Conservation (phyloP, 2,888 invertebrate genomes). For the Calliphora vomitoria region DNA sequence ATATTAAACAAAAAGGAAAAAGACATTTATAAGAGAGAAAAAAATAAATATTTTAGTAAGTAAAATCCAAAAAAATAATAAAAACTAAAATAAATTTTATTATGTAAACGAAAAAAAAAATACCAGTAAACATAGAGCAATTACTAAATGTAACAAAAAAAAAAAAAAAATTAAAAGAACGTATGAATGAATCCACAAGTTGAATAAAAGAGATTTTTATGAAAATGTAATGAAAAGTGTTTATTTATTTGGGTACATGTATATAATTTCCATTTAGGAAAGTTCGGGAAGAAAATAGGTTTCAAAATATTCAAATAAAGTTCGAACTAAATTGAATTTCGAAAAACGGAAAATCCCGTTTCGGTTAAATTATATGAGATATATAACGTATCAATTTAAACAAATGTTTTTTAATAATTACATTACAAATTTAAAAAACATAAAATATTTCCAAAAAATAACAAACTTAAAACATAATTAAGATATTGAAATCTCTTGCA, state of each 20-base stretch:
- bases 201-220: conserved; percentile 70
- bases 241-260: neutral
- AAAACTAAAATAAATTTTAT: conserved; percentile 33
- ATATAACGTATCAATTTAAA: too few species aligned
- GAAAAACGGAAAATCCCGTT: too few species aligned
- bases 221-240: conserved; percentile 8
- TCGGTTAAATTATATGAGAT: too few species aligned
- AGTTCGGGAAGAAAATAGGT: too few species aligned
- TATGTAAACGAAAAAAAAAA: conserved; percentile 57
- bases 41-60: conserved; percentile 52
- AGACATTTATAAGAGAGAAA: conserved; percentile 63
- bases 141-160: conserved; percentile 72
- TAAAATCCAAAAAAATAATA: conserved; percentile 43
- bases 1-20: conserved; percentile 51
- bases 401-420: too few species aligned
- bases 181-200: conserved; percentile 61
- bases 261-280: too few species aligned
- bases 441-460: too few species aligned
- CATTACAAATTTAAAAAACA: too few species aligned
- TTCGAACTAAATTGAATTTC: too few species aligned
- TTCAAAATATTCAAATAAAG: too few species aligned
- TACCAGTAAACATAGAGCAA: conserved; percentile 72
- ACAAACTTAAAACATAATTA: too few species aligned
- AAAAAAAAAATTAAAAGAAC: conserved; percentile 60
- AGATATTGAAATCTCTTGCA: too few species aligned